Percentiles rank a stretch among this genome's conserved stretches.
Conservation (phyloP, 2,113 vertebrate species). For the Echinops telfairi region DNA sequence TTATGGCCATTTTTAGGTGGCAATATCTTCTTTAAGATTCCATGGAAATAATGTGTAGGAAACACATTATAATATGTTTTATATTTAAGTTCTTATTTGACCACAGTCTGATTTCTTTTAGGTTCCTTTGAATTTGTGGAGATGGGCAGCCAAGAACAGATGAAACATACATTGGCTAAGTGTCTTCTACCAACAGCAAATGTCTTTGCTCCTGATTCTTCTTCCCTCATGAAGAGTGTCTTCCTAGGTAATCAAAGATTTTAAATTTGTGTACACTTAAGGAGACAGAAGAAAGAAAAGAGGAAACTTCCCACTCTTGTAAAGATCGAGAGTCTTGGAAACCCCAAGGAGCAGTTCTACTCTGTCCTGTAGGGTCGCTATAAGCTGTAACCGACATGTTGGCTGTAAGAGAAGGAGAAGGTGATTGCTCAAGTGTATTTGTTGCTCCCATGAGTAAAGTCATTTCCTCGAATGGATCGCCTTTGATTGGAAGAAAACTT, state of each 20-base stretch:
- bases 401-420: not conserved
- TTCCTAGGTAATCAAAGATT: not conserved
- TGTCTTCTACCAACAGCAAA: not conserved
- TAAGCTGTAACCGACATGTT: too few species aligned
- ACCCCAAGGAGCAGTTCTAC: too few species aligned
- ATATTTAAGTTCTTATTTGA: slow-evolving; percentile 48
- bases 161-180: not conserved
- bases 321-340: too few species aligned
- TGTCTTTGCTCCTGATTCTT: not conserved
- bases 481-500: not conserved
- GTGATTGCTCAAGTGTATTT: not conserved
- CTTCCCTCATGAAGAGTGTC: not conserved
- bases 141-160: not conserved
- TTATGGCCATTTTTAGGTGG: not conserved
- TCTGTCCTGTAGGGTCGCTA: too few species aligned
- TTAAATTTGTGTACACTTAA: not conserved
- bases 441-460: not conserved
- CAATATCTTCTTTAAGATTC: slow-evolving; percentile 26
- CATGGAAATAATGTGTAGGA: not conserved
- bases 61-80: not conserved
- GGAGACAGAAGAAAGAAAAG: too few species aligned
- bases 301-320: too few species aligned
- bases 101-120: slow-evolving; percentile 57
- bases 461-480: not conserved
- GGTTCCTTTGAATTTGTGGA: not conserved